Evolutionary conservation across 1,140 invertebrate genomes (phyloP).

Genomic region (Aphis gossypii): DNA sequence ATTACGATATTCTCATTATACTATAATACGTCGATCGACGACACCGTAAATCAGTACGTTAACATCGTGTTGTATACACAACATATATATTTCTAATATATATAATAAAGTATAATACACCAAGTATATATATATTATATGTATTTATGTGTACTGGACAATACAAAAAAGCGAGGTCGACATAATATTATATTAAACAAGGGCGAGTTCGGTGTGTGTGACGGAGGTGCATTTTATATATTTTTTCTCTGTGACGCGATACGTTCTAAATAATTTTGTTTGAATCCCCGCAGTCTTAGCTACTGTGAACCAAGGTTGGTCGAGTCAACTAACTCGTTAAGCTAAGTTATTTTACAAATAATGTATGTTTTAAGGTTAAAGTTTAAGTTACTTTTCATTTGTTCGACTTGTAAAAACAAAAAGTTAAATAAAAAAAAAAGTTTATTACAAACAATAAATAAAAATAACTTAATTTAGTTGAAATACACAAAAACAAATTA

Average conservation of each 20-base stretch:
- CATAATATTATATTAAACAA: not conserved
- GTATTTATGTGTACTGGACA: not conserved
- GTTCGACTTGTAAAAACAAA: not conserved
- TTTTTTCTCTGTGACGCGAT: not conserved
- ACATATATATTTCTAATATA: not conserved
- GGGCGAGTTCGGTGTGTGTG: not conserved
- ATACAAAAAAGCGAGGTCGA: not conserved
- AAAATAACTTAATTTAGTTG: not conserved
- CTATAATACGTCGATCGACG: not conserved
- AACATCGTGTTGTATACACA: not conserved
- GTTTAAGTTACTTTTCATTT: not conserved
- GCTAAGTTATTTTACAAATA: not conserved
- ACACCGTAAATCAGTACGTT: not conserved
- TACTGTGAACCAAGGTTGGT: not conserved
- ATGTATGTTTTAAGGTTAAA: not conserved
- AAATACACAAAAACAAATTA: not conserved
- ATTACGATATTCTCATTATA: constrained; percentile 8
- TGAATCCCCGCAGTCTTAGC: not conserved
- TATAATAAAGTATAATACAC: not conserved
- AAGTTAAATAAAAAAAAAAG: no score
- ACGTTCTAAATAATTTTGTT: not conserved
- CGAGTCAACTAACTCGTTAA: not conserved
- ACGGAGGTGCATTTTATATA: not conserved
- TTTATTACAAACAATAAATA: not conserved
- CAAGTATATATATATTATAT: not conserved